Percentiles rank a stretch among this genome's conserved stretches.
These are phyloP conservation scores for Bujurquina vittata DNA, from an alignment of 2,113 vertebrate species.

Conservation along the genomic window DNA sequence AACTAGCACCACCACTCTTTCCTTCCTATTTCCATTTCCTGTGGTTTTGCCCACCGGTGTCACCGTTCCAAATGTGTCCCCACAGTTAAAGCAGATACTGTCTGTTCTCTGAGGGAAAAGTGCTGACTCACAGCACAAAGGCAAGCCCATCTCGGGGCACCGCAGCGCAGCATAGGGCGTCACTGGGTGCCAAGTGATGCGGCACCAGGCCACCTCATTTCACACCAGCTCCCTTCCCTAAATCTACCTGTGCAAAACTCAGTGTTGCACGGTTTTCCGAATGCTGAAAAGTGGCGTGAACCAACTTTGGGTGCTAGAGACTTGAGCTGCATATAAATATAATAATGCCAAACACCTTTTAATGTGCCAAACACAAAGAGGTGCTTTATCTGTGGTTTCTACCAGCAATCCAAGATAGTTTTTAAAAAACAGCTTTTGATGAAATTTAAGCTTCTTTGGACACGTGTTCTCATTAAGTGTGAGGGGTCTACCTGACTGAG, in stretches of 20 bases:
- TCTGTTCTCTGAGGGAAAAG: conserved; percentile 53
- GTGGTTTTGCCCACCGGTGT: conserved; percentile 33
- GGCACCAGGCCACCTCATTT: conserved; percentile 21
- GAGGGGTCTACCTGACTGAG: too few species aligned
- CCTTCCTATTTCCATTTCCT: conserved; percentile 66
- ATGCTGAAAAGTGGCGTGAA: not conserved
- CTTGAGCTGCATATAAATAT: not conserved
- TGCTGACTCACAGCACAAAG: conserved; percentile 75
- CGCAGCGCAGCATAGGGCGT: conserved; percentile 22
- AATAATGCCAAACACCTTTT: not conserved
- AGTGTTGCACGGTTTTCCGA: not conserved
- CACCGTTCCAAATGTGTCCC: conserved; percentile 41
- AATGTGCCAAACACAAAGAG: not conserved
- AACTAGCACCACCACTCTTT: conserved; percentile 51
- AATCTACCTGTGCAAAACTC: not conserved
- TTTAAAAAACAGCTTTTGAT: too few species aligned
- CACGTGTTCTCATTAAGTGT: too few species aligned
- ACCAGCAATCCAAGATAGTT: too few species aligned
- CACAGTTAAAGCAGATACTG: conserved; percentile 52
- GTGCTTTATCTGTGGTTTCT: not conserved
- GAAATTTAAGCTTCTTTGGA: too few species aligned
- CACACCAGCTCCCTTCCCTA: not conserved
- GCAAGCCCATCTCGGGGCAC: conserved; percentile 51
- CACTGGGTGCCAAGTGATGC: conserved; percentile 47
- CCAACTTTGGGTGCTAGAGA: not conserved